These are phyloP conservation scores for Anagrus nilaparvatae DNA, from an alignment of 1,140 invertebrate species.

Conservation along the genomic window DNA sequence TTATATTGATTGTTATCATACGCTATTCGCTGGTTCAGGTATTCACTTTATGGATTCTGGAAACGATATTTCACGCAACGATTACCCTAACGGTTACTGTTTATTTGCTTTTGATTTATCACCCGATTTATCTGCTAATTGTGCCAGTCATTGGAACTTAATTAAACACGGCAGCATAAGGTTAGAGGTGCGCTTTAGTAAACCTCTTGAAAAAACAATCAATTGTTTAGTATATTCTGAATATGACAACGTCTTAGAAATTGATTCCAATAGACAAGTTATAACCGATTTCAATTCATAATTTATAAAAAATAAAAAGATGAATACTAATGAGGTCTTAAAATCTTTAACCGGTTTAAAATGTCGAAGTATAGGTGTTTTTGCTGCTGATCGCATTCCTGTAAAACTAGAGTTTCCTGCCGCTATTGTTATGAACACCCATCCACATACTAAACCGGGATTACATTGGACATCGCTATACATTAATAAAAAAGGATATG, in stretches of 20 bases:
- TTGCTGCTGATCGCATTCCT: too few relatives aligned
- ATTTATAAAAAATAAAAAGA: too few relatives aligned
- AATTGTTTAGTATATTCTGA: constrained; percentile 31
- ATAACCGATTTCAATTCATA: constrained; percentile 21
- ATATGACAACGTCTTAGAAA: constrained; percentile 29
- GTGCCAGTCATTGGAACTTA: constrained; percentile 7
- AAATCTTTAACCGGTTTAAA: too few relatives aligned
- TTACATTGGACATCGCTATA: not conserved
- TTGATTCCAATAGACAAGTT: constrained; percentile 22
- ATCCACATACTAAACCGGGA: not conserved
- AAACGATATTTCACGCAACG: constrained; percentile 18
- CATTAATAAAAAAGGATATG: not conserved
- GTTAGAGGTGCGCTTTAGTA: constrained; percentile 26
- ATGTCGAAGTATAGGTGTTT: too few relatives aligned
- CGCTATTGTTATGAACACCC: not conserved
- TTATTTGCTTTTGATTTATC: constrained; percentile 25
- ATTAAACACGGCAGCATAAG: constrained; percentile 11
- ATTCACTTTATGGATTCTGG: constrained; percentile 25
- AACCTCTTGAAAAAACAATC: constrained; percentile 21
- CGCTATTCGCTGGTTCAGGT: constrained; percentile 29
- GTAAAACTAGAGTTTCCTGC: too few relatives aligned
- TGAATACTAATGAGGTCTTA: too few relatives aligned
- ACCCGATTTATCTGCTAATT: constrained; percentile 11
- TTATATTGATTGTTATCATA: constrained; percentile 26
- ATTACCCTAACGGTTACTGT: constrained; percentile 21